phyloP scores from a whole-genome alignment of 2,888 invertebrate species.

The Napeogenes inachia region DNA sequence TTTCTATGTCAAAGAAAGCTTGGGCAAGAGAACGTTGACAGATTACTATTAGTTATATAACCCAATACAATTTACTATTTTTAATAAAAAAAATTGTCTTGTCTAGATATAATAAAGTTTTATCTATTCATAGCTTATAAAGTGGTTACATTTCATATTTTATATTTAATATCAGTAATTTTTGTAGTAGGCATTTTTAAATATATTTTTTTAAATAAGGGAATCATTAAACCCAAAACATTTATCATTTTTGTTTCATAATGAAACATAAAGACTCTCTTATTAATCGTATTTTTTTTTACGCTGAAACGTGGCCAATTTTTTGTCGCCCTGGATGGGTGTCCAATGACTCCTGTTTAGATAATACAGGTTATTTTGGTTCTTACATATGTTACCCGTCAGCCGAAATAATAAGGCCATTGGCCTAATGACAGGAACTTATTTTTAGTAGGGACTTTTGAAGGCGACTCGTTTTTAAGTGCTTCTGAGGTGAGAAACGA shows the following conservation, averaged over 20 bases:
- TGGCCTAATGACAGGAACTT: constrained; percentile 73
- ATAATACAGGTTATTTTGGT: constrained; percentile 71
- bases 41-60: background rate
- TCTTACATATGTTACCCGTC: constrained; percentile 73
- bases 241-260: constrained; percentile 1
- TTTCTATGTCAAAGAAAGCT: background rate
- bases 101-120: no score
- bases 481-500: constrained; percentile 40
- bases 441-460: constrained; percentile 59
- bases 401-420: constrained; percentile 74
- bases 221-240: background rate
- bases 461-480: constrained; percentile 55
- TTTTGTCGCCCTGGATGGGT: constrained; percentile 42
- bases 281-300: constrained; percentile 32
- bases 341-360: constrained; percentile 59
- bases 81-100: no score
- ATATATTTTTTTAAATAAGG: no score
- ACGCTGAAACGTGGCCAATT: constrained; percentile 62
- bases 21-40: background rate
- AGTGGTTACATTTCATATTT: no score
- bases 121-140: no score
- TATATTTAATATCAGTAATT: no score
- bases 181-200: no score
- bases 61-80: no score
- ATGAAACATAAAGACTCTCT: background rate